phyloP scores from a whole-genome alignment of 1,140 invertebrate species.

The Globodera rostochiensis region DNA sequence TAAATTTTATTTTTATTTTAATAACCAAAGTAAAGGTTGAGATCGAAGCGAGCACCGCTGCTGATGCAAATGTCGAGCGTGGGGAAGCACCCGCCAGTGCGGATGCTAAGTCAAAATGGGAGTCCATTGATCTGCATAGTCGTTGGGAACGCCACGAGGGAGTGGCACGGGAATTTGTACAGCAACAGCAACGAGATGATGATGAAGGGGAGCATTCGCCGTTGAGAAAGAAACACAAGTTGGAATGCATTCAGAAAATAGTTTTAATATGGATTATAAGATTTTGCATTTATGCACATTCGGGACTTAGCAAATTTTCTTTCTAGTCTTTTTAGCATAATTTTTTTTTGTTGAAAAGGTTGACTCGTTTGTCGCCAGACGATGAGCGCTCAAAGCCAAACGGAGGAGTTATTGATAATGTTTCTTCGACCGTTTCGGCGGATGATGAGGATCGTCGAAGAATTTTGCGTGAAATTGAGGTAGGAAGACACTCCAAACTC shows the following conservation, averaged over 20 bases:
- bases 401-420: not conserved
- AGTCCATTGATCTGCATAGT: conserved; percentile 20
- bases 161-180: not conserved
- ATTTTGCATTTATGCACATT: too few relatives aligned
- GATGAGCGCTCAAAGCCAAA: not conserved
- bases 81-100: not conserved
- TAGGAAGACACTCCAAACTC: conserved; percentile 13
- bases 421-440: not conserved
- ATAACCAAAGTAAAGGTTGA: conserved; percentile 1
- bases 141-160: conserved; percentile 24
- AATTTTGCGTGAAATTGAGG: conserved; percentile 62
- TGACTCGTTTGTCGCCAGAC: conserved; percentile 7
- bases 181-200: conserved; percentile 6
- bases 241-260: not conserved
- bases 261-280: too few relatives aligned
- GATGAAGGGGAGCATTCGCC: not conserved
- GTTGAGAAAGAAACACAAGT: conserved; percentile 8
- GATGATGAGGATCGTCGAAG: conserved; percentile 54
- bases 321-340: not conserved
- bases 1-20: conserved; percentile 13
- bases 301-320: too few relatives aligned
- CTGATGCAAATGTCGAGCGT: not conserved
- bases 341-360: not conserved
- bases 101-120: conserved; percentile 13
- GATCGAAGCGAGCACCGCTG: conserved; percentile 4